Evolutionary conservation across 2,797 vertebrate species (phyloP), one percentile per base, ranked within the genome.

Genomic region (Anisognathus igniventris): DNA sequence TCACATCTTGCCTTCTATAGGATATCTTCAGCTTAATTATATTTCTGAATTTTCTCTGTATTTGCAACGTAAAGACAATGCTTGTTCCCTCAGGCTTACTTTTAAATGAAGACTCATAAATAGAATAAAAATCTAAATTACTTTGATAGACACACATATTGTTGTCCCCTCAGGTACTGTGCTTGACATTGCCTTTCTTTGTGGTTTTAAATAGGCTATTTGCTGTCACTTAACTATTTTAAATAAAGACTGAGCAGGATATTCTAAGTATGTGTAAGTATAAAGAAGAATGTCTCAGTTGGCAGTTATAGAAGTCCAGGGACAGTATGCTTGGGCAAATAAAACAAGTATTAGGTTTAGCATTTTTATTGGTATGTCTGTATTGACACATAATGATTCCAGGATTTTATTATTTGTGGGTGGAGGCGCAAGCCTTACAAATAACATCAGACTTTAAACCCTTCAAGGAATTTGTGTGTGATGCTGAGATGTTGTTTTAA

Each of bases 201-300:
- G n/a, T 93, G 58, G 54, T 90, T 95, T 95, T 71, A 87, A 64
- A 61, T 50, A 71, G 70, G 53, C 74, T 95, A 76, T 92, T 95
- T 96, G 68, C 90, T 96, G 92, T 96, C 87, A 95, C 58, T 88
- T 95, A 84, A 87, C 72, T 62, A 61, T 76, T 86, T 90, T 68
- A 83, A 93, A 72, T 79, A 88, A 92, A 68, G 60, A 65, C 53
- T 89, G 62, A 81, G n/a, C 39, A 62, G 45, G 72, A 45, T 89
- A 62, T 90, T 80, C 1, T 54, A 45, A 96, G 42, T 89, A 89
- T 81, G 54, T 64, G 33, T 30, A 93, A 92, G 24, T 73, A 54
- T 33, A 60, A 92, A 70, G 57, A 88, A 15, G n/a, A 84, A 37
- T 65, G 37, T 76, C 58, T 90, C 24, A 67, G 10, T 8, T 60